phyloP scores from a whole-genome alignment of 2,113 vertebrate species.

The Anguilla japonica region DNA sequence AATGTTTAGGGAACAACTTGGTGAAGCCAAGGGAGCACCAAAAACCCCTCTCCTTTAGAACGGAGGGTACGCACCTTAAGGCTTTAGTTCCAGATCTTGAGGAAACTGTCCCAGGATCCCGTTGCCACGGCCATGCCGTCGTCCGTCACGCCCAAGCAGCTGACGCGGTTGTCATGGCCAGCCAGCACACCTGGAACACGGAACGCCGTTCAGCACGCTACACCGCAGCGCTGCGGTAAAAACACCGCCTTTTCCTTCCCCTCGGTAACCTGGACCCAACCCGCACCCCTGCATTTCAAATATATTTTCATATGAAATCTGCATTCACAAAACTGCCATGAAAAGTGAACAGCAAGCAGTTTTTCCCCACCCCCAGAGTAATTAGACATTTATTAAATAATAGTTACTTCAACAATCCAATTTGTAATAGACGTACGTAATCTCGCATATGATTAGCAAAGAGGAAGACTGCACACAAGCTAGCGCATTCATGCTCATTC shows the following conservation, averaged over 20 bases:
- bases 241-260: not conserved
- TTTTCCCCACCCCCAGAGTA: too few relatives aligned
- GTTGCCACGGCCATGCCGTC: constrained; percentile 99
- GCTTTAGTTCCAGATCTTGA: constrained; percentile 99
- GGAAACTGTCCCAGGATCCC: constrained; percentile 99
- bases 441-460: too few relatives aligned
- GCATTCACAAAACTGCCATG: too few relatives aligned
- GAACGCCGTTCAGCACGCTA: not conserved
- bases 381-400: too few relatives aligned
- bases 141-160: constrained; percentile 98
- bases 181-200: constrained; percentile 85
- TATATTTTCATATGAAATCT: too few relatives aligned
- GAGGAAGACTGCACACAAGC: too few relatives aligned
- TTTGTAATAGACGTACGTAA: too few relatives aligned
- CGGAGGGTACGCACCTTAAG: constrained; percentile 68
- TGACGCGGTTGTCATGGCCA: constrained; percentile 98
- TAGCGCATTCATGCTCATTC: too few relatives aligned
- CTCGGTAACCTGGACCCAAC: too few relatives aligned
- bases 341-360: too few relatives aligned
- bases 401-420: too few relatives aligned
- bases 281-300: too few relatives aligned
- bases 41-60: not conserved
- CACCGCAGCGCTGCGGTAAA: not conserved
- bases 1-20: not conserved
- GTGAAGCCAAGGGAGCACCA: not conserved